These are phyloP conservation scores for Rallus crepitans DNA, from an alignment of 2,797 vertebrate species.

Conservation along the genomic window DNA sequence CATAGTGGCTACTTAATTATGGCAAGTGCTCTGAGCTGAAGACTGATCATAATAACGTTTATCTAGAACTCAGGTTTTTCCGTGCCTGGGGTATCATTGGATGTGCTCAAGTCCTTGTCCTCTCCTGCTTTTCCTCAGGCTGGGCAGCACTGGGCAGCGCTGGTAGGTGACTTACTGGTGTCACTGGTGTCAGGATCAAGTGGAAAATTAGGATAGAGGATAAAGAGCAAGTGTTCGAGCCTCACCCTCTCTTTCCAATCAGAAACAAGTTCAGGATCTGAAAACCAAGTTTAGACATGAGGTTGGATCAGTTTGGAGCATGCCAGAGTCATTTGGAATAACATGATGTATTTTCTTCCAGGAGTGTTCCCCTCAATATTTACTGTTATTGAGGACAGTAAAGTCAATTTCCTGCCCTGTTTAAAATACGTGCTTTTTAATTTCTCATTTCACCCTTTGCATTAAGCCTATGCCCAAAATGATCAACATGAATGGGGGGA, in stretches of 20 bases:
- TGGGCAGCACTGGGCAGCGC: conserved; percentile 70
- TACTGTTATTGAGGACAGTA: conserved; percentile 53
- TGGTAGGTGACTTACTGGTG: conserved; percentile 69
- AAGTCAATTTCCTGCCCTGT: conserved; percentile 55
- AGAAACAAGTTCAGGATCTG: conserved; percentile 57
- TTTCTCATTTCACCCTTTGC: conserved; percentile 46
- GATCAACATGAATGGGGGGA: background rate
- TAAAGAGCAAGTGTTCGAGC: conserved; percentile 49
- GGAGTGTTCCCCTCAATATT: conserved; percentile 65
- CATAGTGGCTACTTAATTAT: conserved; percentile 60
- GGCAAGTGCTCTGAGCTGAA: conserved; percentile 56
- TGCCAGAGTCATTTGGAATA: conserved; percentile 50
- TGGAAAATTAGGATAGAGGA: conserved; percentile 64
- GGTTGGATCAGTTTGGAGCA: conserved; percentile 51
- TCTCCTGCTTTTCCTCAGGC: conserved; percentile 74
- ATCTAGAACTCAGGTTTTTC: conserved; percentile 73
- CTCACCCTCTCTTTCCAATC: conserved; percentile 47
- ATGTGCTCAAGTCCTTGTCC: conserved; percentile 73
- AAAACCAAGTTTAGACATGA: conserved; percentile 43
- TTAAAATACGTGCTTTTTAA: conserved; percentile 37
- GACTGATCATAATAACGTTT: conserved; percentile 69
- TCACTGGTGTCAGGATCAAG: conserved; percentile 75
- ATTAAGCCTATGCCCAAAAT: conserved; percentile 44
- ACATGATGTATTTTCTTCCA: conserved; percentile 50
- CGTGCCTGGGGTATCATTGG: conserved; percentile 72